Percentiles rank a stretch among this genome's conserved stretches.
Evolutionary conservation across 2,797 vertebrate genomes (phyloP).

Genomic region (Coendou prehensilis): DNA sequence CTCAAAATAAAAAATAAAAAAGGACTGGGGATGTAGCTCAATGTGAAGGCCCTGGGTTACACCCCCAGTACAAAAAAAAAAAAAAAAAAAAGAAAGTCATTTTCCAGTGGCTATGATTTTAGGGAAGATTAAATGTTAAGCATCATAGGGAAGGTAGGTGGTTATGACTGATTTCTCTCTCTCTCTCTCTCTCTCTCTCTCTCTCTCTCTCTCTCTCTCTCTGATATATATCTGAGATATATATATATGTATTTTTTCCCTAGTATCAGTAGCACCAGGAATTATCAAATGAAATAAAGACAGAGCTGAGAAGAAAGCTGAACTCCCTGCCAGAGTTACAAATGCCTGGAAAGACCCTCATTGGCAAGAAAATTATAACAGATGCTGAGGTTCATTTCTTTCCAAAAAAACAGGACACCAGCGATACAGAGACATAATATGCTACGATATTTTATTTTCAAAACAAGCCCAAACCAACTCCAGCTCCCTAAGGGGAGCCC

Average conservation of each 20-base stretch:
- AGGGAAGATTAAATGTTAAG: neutral
- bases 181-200: neutral
- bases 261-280: slow-evolving; percentile 45
- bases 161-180: neutral
- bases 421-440: slow-evolving; percentile 76
- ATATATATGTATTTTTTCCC: neutral
- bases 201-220: neutral
- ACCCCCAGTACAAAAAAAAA: neutral
- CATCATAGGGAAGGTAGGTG: neutral
- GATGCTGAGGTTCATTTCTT: slow-evolving; percentile 48
- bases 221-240: neutral
- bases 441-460: slow-evolving; percentile 73
- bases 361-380: slow-evolving; percentile 67
- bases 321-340: slow-evolving; percentile 52
- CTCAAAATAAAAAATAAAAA: neutral
- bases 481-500: slow-evolving; percentile 68
- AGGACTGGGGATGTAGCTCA: neutral
- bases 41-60: neutral
- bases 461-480: slow-evolving; percentile 66
- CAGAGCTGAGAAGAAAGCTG: slow-evolving; percentile 40
- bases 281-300: slow-evolving; percentile 62
- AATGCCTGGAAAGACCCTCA: slow-evolving; percentile 54
- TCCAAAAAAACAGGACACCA: slow-evolving; percentile 15
- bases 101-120: neutral
- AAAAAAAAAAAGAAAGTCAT: slow-evolving; percentile 16